Evolutionary conservation across 2,797 vertebrate species (phyloP).

Genomic region (Xyrichtys novacula): DNA sequence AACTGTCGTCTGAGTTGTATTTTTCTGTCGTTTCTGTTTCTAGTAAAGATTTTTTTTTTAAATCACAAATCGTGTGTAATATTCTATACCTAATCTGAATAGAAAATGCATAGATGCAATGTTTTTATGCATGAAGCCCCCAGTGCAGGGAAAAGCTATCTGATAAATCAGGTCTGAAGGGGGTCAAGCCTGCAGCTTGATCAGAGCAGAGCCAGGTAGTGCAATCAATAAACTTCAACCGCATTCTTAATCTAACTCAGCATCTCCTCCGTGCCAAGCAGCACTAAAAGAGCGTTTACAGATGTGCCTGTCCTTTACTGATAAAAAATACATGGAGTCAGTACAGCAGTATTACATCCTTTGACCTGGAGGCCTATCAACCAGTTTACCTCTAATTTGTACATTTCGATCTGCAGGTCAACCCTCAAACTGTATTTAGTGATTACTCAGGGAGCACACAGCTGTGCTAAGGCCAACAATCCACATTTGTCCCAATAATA

Average conservation of each 20-base stretch:
- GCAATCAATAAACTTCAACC: constrained; percentile 11
- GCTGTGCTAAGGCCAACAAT: neutral
- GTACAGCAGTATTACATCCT: neutral
- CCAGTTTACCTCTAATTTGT: neutral
- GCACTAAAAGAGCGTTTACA: neutral
- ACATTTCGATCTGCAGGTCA: neutral
- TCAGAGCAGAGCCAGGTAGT: neutral
- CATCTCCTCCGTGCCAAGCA: neutral
- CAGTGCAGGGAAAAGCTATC: neutral
- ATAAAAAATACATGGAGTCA: neutral
- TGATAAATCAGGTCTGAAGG: neutral
- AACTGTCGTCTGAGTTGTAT: neutral
- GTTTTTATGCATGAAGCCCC: neutral
- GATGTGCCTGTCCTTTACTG: neutral
- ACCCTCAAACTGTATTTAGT: neutral
- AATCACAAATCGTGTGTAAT: too few relatives aligned
- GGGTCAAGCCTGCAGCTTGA: neutral
- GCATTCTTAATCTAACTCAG: neutral
- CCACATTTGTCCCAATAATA: too few relatives aligned
- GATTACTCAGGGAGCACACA: neutral
- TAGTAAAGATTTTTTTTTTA: too few relatives aligned
- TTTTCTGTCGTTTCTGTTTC: neutral
- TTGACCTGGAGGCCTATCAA: neutral
- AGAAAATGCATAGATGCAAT: neutral
- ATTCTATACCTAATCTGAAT: too few relatives aligned